Percentiles rank a stretch among this genome's conserved stretches.
These are phyloP conservation scores for Thyatira batis DNA, from an alignment of 2,888 invertebrate genomes.

Conservation along the genomic window DNA sequence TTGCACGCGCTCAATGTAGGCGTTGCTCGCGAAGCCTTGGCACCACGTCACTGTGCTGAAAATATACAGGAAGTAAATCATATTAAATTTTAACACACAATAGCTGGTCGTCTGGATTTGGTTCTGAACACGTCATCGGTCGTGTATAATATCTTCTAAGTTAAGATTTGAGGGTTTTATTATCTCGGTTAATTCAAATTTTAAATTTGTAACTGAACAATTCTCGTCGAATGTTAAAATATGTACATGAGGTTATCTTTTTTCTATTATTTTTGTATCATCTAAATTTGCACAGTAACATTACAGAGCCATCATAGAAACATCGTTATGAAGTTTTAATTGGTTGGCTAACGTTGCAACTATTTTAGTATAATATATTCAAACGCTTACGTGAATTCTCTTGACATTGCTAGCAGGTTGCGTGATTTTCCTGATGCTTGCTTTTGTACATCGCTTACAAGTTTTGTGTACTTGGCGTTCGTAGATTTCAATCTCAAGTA, in stretches of 20 bases:
- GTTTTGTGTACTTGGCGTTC: constrained; percentile 8
- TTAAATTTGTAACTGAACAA: too few species aligned
- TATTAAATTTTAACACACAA: not conserved
- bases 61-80: not conserved
- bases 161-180: not conserved
- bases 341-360: constrained; percentile 25
- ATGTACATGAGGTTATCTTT: too few species aligned
- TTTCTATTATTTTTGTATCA: too few species aligned
- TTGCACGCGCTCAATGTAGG: constrained; percentile 39
- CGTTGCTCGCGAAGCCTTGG: constrained; percentile 9
- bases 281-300: not conserved
- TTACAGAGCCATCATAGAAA: not conserved
- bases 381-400: constrained; percentile 19
- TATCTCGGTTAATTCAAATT: too few species aligned
- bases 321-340: constrained; percentile 8
- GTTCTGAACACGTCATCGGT: not conserved
- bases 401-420: constrained; percentile 18
- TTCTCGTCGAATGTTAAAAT: too few species aligned
- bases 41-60: not conserved
- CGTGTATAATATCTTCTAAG: not conserved
- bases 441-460: not conserved
- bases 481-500: not conserved
- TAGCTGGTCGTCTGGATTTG: not conserved
- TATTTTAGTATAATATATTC: constrained; percentile 16
- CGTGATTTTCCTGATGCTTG: constrained; percentile 24